A percentile compares a stretch with the other conserved stretches of the same genome.
Evolutionary conservation across 2,888 invertebrate species (phyloP).

Genomic region (Entomobrya multifasciata): DNA sequence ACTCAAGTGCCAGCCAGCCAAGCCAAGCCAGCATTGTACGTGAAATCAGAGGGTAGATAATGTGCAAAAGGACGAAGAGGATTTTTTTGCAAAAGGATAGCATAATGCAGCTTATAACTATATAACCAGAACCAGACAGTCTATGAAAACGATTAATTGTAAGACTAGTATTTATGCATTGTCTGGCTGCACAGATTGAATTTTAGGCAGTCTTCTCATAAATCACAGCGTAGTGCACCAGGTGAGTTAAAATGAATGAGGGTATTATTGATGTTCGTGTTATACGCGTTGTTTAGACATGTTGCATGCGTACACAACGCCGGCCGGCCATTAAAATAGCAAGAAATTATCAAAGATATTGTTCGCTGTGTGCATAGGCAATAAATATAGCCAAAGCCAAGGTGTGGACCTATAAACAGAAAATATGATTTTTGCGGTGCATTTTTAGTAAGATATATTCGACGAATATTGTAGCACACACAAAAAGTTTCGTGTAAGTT

Average conservation of each 20-base stretch:
- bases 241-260: too few species aligned
- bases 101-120: not conserved
- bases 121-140: not conserved
- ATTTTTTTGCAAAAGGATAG: conserved; percentile 5
- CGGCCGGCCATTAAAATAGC: conserved; percentile 27
- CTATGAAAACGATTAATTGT: not conserved
- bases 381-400: too few species aligned
- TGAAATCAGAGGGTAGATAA: conserved; percentile 45
- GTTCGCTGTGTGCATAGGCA: not conserved
- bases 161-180: not conserved
- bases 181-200: conserved; percentile 18
- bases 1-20: not conserved
- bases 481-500: conserved; percentile 11
- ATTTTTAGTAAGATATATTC: not conserved
- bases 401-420: conserved; percentile 18
- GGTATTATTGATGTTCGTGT: too few species aligned
- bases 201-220: conserved; percentile 34
- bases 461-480: not conserved
- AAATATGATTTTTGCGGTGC: not conserved
- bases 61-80: conserved; percentile 22
- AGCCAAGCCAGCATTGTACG: conserved; percentile 33
- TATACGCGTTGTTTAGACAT: too few species aligned
- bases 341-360: not conserved
- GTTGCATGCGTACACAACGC: not conserved
- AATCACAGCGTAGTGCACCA: conserved; percentile 1